These are phyloP conservation scores for Ametastegia equiseti DNA, from an alignment of 2,888 invertebrate species.

Conservation along the genomic window DNA sequence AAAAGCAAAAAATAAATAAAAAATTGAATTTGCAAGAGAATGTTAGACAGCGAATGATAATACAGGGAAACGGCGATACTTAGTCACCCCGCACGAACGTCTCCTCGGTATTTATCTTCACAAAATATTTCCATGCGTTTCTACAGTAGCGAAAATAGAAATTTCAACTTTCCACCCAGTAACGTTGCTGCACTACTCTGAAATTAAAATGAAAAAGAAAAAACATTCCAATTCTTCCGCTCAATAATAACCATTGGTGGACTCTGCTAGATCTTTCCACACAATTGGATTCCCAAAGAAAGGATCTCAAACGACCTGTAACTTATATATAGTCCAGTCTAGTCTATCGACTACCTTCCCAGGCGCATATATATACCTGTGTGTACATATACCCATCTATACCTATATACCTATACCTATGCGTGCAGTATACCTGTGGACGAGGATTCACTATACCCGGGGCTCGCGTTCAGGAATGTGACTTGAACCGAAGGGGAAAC, in stretches of 20 bases:
- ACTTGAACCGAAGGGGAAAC: slow-evolving; percentile 30
- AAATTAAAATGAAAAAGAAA: slow-evolving; percentile 2
- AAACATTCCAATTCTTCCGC: slow-evolving; percentile 16
- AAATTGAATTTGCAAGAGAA: slow-evolving; percentile 6
- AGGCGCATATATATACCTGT: slow-evolving; percentile 18
- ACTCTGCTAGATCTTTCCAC: slow-evolving; percentile 40
- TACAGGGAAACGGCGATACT: not conserved
- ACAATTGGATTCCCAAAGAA: slow-evolving; percentile 42
- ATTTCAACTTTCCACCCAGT: not conserved
- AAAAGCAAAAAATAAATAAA: too few relatives aligned
- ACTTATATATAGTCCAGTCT: slow-evolving; percentile 40
- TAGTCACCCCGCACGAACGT: not conserved
- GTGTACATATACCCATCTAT: too few relatives aligned
- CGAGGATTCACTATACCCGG: too few relatives aligned
- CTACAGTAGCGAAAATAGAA: slow-evolving; percentile 7
- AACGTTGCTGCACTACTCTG: not conserved
- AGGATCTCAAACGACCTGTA: slow-evolving; percentile 31
- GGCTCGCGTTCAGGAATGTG: slow-evolving; percentile 45
- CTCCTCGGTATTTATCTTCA: not conserved
- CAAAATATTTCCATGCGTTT: not conserved
- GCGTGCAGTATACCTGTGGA: slow-evolving; percentile 23
- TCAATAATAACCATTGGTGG: slow-evolving; percentile 40
- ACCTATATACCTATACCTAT: slow-evolving; percentile 36
- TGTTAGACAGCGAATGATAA: too few relatives aligned
- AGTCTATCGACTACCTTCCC: slow-evolving; percentile 33